Evolutionary conservation across 23 tunicate genomes (phyloP).

Genomic region (Halocynthia aurantium): DNA sequence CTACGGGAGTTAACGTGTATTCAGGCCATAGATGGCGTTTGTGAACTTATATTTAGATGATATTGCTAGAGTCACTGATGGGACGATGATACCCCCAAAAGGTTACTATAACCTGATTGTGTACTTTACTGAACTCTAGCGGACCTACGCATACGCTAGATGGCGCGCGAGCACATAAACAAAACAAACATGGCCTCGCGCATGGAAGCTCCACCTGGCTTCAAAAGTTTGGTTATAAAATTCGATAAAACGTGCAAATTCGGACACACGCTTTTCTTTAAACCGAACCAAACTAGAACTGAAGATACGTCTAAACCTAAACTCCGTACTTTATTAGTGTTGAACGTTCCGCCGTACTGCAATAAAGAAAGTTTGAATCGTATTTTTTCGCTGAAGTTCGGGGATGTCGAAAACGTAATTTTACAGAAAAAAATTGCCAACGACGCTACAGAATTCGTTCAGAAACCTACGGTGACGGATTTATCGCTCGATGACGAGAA

Average conservation of each 20-base stretch:
- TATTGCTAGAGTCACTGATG: no score
- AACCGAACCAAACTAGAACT: slow-evolving; percentile 35
- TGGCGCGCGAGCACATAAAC: no score
- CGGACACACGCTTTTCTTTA: slow-evolving; percentile 29
- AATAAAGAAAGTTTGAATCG: slow-evolving; percentile 5
- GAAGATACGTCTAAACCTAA: slow-evolving; percentile 5
- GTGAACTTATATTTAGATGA: no score
- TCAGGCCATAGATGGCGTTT: no score
- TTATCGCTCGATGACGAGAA: not conserved
- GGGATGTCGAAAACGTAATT: not conserved
- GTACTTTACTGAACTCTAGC: no score
- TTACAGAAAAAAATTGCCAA: not conserved
- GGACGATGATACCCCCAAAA: no score
- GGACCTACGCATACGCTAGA: no score
- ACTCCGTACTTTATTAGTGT: slow-evolving; percentile 30
- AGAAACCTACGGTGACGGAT: not conserved
- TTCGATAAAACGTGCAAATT: slow-evolving; percentile 22
- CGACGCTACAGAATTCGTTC: not conserved
- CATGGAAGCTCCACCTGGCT: not conserved
- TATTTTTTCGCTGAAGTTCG: slow-evolving; percentile 5
- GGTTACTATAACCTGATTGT: no score
- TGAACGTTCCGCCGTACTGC: slow-evolving; percentile 61
- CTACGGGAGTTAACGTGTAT: no score
- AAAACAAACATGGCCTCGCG: no score
- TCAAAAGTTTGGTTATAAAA: not conserved